These are phyloP conservation scores for Ochotona princeps DNA, from an alignment of 2,113 vertebrate genomes.

Conservation along the genomic window DNA sequence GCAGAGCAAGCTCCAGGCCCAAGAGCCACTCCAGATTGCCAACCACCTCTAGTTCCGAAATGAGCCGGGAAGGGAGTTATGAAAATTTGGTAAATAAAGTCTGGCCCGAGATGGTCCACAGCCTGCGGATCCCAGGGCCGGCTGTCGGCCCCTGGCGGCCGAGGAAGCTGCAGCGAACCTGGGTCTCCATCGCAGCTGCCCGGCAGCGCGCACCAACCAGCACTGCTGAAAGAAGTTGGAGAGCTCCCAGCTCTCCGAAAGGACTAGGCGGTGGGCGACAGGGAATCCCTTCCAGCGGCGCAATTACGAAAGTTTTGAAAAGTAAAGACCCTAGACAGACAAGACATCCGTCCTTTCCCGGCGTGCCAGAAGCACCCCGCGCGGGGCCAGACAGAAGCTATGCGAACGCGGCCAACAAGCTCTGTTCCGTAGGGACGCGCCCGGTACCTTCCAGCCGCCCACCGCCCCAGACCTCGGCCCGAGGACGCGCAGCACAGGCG, in stretches of 20 bases:
- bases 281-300: slow-evolving; percentile 33
- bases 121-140: neutral
- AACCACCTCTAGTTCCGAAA: slow-evolving; percentile 20
- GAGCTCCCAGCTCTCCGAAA: slow-evolving; percentile 68
- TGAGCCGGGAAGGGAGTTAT: neutral
- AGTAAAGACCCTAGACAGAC: slow-evolving; percentile 46
- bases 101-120: neutral
- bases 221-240: slow-evolving; percentile 78
- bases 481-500: neutral
- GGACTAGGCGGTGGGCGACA: slow-evolving; percentile 36
- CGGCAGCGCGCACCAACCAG: slow-evolving; percentile 7
- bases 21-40: neutral
- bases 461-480: neutral
- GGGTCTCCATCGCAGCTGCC: neutral
- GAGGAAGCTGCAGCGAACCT: neutral
- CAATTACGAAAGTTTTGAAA: slow-evolving; percentile 68
- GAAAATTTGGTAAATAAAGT: slow-evolving; percentile 42
- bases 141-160: slow-evolving; percentile 41
- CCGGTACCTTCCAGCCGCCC: neutral
- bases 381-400: neutral
- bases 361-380: neutral
- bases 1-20: slow-evolving; percentile 24
- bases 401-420: neutral
- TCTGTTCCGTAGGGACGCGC: neutral
- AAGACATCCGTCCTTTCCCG: neutral